Evolutionary conservation across 2,797 vertebrate species (phyloP).

Genomic region (Trachurus trachurus): DNA sequence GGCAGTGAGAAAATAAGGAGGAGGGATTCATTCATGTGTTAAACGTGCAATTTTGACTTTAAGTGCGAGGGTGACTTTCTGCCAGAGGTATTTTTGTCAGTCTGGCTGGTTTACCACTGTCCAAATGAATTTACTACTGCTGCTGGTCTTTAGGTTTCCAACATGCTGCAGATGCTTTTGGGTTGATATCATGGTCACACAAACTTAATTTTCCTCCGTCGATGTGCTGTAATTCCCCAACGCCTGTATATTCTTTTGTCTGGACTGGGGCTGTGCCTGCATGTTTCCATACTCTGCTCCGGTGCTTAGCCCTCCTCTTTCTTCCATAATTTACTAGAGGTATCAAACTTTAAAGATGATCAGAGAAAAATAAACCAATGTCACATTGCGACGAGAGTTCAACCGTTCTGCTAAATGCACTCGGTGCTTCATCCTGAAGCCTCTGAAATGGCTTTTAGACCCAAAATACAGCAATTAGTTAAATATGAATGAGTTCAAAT

Average conservation of each 20-base stretch:
- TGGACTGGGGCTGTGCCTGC: not conserved
- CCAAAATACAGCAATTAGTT: not conserved
- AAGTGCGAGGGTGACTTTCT: conserved; percentile 18
- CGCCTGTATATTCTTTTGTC: not conserved
- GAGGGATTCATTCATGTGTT: conserved; percentile 25
- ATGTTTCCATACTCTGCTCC: conserved; percentile 22
- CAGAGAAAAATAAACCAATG: conserved; percentile 40
- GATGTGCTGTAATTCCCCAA: conserved; percentile 5
- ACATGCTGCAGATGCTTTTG: conserved; percentile 38
- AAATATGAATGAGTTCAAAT: not conserved
- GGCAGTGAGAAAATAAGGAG: not conserved
- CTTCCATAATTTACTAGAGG: conserved; percentile 56
- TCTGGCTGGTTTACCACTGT: conserved; percentile 40
- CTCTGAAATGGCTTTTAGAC: conserved; percentile 5
- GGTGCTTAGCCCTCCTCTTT: not conserved
- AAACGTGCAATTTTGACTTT: conserved; percentile 42
- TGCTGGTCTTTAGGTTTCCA: conserved; percentile 27
- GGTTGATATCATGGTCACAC: conserved; percentile 15
- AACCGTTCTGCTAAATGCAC: not conserved
- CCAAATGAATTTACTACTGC: conserved; percentile 30
- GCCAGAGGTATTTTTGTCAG: conserved; percentile 43
- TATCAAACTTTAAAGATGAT: conserved; percentile 61
- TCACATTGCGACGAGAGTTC: conserved; percentile 11
- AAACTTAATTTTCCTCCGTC: conserved; percentile 22
- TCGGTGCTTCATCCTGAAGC: not conserved